phyloP scores from a whole-genome alignment of 1,140 invertebrate genomes.

The Hylaeus anthracinus region DNA sequence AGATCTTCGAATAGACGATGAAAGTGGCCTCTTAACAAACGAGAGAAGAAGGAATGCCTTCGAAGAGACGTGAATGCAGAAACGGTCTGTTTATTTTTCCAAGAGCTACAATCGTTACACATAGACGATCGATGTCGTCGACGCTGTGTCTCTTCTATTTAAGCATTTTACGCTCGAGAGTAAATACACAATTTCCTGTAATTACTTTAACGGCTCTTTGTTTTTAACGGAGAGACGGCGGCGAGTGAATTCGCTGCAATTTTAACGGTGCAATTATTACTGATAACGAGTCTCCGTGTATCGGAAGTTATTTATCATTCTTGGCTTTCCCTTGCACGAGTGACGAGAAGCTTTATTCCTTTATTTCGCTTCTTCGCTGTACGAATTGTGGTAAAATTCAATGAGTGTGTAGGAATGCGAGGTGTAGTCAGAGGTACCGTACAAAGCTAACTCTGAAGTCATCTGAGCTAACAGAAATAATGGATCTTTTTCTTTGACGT shows the following conservation, averaged over 20 bases:
- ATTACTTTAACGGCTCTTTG: slow-evolving; percentile 24
- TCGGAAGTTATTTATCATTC: background rate
- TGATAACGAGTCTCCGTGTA: background rate
- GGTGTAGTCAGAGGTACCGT: too few relatives aligned
- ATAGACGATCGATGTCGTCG: slow-evolving; percentile 9
- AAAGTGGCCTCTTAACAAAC: background rate
- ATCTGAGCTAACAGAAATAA: too few relatives aligned
- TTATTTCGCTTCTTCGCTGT: too few relatives aligned
- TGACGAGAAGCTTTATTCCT: background rate
- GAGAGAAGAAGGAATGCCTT: background rate
- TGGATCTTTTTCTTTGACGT: too few relatives aligned
- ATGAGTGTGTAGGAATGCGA: too few relatives aligned
- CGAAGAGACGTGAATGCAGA: slow-evolving; percentile 1
- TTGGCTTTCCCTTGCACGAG: background rate
- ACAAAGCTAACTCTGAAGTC: too few relatives aligned
- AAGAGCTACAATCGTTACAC: slow-evolving; percentile 7
- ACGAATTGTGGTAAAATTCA: too few relatives aligned
- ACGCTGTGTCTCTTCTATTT: background rate
- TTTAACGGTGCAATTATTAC: background rate
- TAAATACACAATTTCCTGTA: slow-evolving; percentile 31
- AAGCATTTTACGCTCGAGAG: slow-evolving; percentile 3
- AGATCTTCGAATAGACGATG: background rate
- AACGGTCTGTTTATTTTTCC: slow-evolving; percentile 37
- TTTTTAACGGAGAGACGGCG: too few relatives aligned
- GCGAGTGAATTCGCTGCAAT: background rate